phyloP scores from a whole-genome alignment of 1,140 invertebrate species.

The Eumeta japonica region DNA sequence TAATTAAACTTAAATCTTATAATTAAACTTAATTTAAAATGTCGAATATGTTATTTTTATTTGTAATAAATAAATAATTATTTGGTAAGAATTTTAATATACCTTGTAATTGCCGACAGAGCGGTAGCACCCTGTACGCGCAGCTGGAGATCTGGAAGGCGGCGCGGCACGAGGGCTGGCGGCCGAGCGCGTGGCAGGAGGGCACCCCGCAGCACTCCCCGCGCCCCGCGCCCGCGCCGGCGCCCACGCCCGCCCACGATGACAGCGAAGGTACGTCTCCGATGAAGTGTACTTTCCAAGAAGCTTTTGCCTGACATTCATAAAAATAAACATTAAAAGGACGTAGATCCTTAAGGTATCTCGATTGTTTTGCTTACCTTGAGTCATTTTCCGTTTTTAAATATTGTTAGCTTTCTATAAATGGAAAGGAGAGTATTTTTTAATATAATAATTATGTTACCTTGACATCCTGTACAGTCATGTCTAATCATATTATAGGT shows the following conservation, averaged over 20 bases:
- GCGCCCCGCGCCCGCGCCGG: slow-evolving; percentile 27
- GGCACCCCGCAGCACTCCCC: slow-evolving; percentile 35
- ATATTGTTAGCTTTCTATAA: too few species aligned
- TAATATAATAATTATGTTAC: too few species aligned
- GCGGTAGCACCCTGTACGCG: slow-evolving; percentile 81
- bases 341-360: too few species aligned
- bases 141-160: slow-evolving; percentile 92
- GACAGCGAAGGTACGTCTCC: slow-evolving; percentile 44
- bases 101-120: slow-evolving; percentile 56
- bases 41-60: too few species aligned
- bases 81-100: neutral
- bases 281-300: neutral
- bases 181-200: slow-evolving; percentile 33
- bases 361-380: too few species aligned
- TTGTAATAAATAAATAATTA: too few species aligned
- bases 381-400: too few species aligned
- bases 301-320: too few species aligned
- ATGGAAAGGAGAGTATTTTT: too few species aligned
- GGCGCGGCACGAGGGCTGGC: slow-evolving; percentile 59
- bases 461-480: too few species aligned
- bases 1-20: neutral
- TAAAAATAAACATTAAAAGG: too few species aligned
- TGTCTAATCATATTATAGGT: too few species aligned
- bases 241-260: slow-evolving; percentile 43
- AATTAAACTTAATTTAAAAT: neutral